Evolutionary conservation across 2,888 invertebrate species (phyloP).

Genomic region (Lasioglossum calceatum): DNA sequence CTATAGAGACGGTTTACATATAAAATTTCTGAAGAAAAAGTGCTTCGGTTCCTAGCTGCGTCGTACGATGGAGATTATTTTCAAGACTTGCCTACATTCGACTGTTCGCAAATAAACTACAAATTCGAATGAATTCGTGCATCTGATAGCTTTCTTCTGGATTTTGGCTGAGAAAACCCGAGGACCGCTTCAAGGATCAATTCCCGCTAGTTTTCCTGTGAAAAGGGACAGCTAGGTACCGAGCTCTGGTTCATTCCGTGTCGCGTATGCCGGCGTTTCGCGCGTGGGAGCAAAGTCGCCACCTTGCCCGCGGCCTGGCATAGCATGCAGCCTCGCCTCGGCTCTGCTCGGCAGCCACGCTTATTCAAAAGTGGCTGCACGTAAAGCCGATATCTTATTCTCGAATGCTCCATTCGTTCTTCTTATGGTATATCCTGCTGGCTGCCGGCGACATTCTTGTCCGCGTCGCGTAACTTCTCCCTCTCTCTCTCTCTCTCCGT

Average conservation of each 20-base stretch:
- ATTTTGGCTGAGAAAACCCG: not conserved
- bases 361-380: conserved; percentile 75
- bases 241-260: conserved; percentile 45
- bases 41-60: no score
- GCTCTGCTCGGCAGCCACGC: conserved; percentile 42
- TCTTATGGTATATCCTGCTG: conserved; percentile 78
- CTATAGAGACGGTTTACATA: not conserved
- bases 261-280: conserved; percentile 47
- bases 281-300: conserved; percentile 67
- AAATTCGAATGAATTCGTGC: not conserved
- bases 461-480: conserved; percentile 80
- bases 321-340: conserved; percentile 22
- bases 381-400: conserved; percentile 84
- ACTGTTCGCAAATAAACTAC: not conserved
- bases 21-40: not conserved
- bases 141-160: not conserved
- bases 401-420: conserved; percentile 82
- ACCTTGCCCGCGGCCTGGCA: conserved; percentile 68
- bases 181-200: not conserved
- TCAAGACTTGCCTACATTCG: not conserved
- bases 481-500: not conserved
- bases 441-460: conserved; percentile 80
- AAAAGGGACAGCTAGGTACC: not conserved
- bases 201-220: not conserved
- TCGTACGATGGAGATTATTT: not conserved